Conservation (phyloP, 2,888 invertebrate genomes). For the Pemphredon lugubris region DNA sequence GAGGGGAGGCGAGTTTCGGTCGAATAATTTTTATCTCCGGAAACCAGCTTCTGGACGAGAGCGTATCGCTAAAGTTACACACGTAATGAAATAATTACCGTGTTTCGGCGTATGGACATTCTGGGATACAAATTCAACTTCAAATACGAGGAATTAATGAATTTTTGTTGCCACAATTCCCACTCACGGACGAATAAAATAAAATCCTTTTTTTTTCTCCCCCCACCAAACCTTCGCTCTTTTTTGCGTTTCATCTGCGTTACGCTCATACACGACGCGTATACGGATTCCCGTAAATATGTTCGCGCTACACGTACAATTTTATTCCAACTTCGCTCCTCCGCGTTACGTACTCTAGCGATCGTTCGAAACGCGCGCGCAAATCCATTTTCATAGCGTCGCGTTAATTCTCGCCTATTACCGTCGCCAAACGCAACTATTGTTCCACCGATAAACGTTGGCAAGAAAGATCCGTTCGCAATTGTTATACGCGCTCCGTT, state of each 20-base stretch:
- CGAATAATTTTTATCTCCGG: slow-evolving; percentile 5
- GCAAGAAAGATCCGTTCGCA: not conserved
- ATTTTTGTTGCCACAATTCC: no score
- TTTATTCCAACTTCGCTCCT: not conserved
- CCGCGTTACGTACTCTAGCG: no score
- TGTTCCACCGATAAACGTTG: not conserved
- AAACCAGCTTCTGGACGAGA: not conserved
- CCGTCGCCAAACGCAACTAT: not conserved
- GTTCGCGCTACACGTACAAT: not conserved
- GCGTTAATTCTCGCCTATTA: not conserved
- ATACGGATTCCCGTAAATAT: no score
- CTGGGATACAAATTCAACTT: not conserved
- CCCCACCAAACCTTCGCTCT: no score
- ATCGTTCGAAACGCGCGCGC: not conserved
- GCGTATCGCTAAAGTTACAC: not conserved
- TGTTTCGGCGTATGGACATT: not conserved
- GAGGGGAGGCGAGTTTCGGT: not conserved
- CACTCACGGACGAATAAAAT: no score
- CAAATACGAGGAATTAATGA: no score
- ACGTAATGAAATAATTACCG: not conserved
- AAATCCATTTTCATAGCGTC: not conserved
- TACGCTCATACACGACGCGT: no score
- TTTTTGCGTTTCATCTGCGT: no score
- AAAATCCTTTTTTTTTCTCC: no score
- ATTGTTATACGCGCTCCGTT: not conserved